These are phyloP conservation scores for Drosophila atripex DNA, from an alignment of 2,888 invertebrate species.

Conservation along the genomic window DNA sequence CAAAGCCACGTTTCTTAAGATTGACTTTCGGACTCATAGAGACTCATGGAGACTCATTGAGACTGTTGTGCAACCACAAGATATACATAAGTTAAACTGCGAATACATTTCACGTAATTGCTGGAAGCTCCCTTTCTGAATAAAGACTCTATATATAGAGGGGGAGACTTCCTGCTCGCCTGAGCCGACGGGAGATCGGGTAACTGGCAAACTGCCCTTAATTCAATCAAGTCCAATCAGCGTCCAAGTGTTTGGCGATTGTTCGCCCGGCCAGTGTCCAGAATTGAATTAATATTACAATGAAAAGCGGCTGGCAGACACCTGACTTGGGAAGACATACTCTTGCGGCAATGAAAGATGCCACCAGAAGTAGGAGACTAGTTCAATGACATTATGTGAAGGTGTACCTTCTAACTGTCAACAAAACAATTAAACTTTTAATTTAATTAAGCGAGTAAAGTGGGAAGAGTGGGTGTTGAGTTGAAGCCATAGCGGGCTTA, in stretches of 20 bases:
- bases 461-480: background rate
- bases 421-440: conserved; percentile 61
- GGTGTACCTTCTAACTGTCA: conserved; percentile 35
- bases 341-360: no score
- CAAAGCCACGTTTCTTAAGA: background rate
- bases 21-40: background rate
- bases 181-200: conserved; percentile 40
- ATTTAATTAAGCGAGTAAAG: conserved; percentile 58
- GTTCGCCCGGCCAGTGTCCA: conserved; percentile 48
- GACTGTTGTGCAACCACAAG: background rate
- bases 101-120: background rate
- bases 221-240: conserved; percentile 75
- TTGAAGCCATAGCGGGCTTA: conserved; percentile 6
- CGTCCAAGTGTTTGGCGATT: conserved; percentile 61
- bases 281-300: conserved; percentile 62
- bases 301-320: background rate
- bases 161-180: conserved; percentile 54
- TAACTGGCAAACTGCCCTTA: conserved; percentile 56
- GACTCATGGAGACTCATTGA: background rate
- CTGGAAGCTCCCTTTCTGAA: background rate
- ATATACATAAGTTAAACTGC: background rate
- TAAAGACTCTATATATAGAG: conserved; percentile 2
- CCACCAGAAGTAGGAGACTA: conserved; percentile 4
- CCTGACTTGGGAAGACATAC: background rate
- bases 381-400: conserved; percentile 51